Base-by-base conservation (phyloP, 92 coral and sea anemone species). In the Phenganax stokvisi region DNA sequence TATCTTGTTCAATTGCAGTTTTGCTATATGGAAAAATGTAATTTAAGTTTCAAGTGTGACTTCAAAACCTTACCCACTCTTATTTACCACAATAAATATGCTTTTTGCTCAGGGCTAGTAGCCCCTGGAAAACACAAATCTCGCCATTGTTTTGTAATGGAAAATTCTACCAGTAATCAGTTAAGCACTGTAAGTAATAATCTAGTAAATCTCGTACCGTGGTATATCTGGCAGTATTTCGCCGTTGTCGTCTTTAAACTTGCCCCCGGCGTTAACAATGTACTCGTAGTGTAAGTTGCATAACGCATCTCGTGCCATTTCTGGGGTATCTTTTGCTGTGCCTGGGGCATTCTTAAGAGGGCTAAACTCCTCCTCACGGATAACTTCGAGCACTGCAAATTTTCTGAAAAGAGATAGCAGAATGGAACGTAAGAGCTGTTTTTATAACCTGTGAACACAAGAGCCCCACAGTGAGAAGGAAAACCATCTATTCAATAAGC, bases 301-400 rank as follows among this genome's bases (percentile, higher is more conserved):
- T 54, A 92, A 27, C 6, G 89, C 87, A 57, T 87, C 89, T 47
- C 86, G 74, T 8, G 91, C 93, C 12, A 92, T 92, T 37, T 89
- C 92, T 12, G 99, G 96, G 25, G 90, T 87, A 86, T 96, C 97
- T 56, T 87, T 89, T 60, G 90, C 81, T 0, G 93, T 75, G 0
- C 97, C 97, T 29, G 85, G 83, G 54, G 87, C 89, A 80, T 96
- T 96, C 82, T 96, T 96, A 9, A 96, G 90, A 6, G 99, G 96
- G 10, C 97, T 86, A 76, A 96, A 96, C 56, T 96, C 99, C 52
- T 96, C 97, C 51, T 87, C 92, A 85, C 99, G 57, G 13, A 88
- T 65, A 66, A 92, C 96, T 79, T 96, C 92, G 29, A 96, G 85
- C 8, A 96, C 96, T 56, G 96, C 99, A 84, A 96, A 89, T 30